phyloP scores from a whole-genome alignment of 2,797 vertebrate species.

The Mallotus villosus region DNA sequence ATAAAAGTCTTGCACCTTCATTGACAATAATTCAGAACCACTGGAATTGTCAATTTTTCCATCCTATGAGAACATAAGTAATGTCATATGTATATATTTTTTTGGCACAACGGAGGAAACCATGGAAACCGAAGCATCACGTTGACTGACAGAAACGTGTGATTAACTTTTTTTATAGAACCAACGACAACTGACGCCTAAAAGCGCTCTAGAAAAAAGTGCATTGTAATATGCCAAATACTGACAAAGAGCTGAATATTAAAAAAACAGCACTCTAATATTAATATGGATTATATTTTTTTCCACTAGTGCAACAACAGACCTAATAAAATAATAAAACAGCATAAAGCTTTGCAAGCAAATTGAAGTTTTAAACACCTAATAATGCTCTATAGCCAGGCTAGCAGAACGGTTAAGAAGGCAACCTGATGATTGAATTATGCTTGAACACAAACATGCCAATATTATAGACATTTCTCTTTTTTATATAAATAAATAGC shows the following conservation, averaged over 20 bases:
- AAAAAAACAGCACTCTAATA: conserved; percentile 76
- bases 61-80: conserved; percentile 19
- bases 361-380: conserved; percentile 76
- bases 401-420: conserved; percentile 81
- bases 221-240: conserved; percentile 74
- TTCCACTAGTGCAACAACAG: conserved; percentile 78
- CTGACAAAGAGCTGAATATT: conserved; percentile 72
- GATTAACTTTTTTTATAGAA: conserved; percentile 26
- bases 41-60: conserved; percentile 1
- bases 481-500: conserved; percentile 85
- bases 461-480: conserved; percentile 80
- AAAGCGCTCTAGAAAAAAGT: conserved; percentile 72
- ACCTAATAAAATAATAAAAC: conserved; percentile 66
- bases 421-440: conserved; percentile 78
- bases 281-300: conserved; percentile 70
- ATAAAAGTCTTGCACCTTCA: conserved; percentile 24
- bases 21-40: conserved; percentile 29
- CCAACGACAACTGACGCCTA: conserved; percentile 36
- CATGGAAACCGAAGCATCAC: conserved; percentile 28
- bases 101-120: conserved; percentile 31
- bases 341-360: conserved; percentile 76
- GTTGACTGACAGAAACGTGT: conserved; percentile 27
- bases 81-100: conserved; percentile 16
- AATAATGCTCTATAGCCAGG: conserved; percentile 73
- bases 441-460: conserved; percentile 84